Base-by-base conservation (phyloP, 2,113 vertebrate species). In the Pterocles burchelli region DNA sequence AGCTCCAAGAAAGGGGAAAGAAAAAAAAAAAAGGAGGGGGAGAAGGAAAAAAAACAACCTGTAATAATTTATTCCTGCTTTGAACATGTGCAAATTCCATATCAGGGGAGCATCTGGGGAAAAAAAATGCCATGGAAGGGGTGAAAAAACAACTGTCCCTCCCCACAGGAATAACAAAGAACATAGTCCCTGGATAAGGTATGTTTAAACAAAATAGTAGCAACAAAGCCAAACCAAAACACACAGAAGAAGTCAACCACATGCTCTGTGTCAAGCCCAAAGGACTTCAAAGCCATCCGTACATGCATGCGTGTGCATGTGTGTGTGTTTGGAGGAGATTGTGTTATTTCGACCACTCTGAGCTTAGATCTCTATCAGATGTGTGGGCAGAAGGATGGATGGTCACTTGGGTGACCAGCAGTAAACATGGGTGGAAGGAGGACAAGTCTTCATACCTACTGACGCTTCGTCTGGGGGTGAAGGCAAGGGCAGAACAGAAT, bases 41-140 rank as follows among this genome's bases (percentile, higher is more conserved):
- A 28, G 1, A 31, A 38, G 1, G 5, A 11, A 33, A 45, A 49
- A 84, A 63, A 81, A 83, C 24, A 81, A 83, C 24, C 29, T 45
- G 13, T 92, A 83, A 85, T 94, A 1, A 21, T 89, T 96, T 93
- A 68, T 94, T 96, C 88, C 86, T 93, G 49, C 78, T 94, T 78
- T 92, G 62, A 97, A 95, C 85, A 95, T 51, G 81, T 95, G 92
- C 26, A 94, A 86, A 91, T 91, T 89, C 72, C 78, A 10, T 76
- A 82, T 76, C 6, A 7, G 29, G 55, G 63, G 41, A 82, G 67
- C 0, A 6, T 63, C 76, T 86, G 66, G 51, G 21, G 2, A 29
- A n/a, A 66, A 76, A 49, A 85, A 46, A 29, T 7, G 8, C 25
- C 0, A 2, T 16, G 31, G 17, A 59, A 92, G 41, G 36, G 36